Evolutionary conservation across 2,113 vertebrate genomes (phyloP).

Genomic region (Gyps fulvus): DNA sequence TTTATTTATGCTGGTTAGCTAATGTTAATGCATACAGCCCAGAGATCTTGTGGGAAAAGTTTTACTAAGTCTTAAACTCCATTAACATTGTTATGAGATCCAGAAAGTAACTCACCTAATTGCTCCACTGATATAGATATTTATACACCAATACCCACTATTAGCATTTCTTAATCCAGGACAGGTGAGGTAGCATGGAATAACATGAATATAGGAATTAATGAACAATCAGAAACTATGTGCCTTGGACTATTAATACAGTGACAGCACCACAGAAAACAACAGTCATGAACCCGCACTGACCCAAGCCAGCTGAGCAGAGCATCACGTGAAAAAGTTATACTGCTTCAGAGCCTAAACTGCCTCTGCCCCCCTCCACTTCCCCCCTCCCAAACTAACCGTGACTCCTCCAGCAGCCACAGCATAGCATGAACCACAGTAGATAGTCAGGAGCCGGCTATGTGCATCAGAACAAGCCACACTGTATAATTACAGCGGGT

Average conservation of each 20-base stretch:
- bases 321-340: neutral
- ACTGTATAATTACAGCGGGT: neutral
- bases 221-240: neutral
- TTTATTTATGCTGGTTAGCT: neutral
- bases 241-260: neutral
- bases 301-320: neutral
- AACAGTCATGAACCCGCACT: neutral
- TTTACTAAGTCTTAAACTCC: neutral
- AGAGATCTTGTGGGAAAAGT: neutral
- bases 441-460: neutral
- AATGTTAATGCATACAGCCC: neutral
- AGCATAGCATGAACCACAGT: neutral
- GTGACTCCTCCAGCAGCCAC: neutral
- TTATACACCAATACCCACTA: neutral
- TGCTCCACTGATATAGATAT: neutral
- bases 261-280: neutral
- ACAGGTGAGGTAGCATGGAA: neutral
- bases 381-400: neutral
- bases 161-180: neutral
- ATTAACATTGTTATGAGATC: neutral
- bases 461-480: neutral
- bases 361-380: fast-evolving
- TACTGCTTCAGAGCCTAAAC: neutral
- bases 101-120: neutral
- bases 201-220: neutral